Evolutionary conservation across 2,888 invertebrate species (phyloP), one percentile per base, ranked within the genome.

Genomic region (Gryllus longicercus): DNA sequence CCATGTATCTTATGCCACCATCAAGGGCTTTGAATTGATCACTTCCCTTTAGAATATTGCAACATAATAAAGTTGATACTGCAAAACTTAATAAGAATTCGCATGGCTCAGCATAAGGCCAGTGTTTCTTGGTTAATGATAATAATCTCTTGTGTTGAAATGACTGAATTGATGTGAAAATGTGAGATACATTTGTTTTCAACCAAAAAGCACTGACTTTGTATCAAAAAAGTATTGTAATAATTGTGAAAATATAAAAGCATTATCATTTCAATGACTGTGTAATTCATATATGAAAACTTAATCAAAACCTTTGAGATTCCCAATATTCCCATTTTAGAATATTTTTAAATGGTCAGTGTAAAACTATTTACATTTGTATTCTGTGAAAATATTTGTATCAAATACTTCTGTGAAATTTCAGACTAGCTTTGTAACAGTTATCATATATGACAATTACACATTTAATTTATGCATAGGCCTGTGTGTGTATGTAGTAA

Each of bases 21-120:
- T 63, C 63, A 63, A 63, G 63, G 63, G 63, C 63, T 63, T 63
- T 63, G 63, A 63, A 63, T 63, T 63, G 63, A 63, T 63, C 63
- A 63, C 63, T 63, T 63, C 63, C 63, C 63, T 63, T 63, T 63
- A 63, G 63, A 63, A 63, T 63, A 14, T 63, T 63, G 63, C 63
- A 63, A 63, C 63, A 63, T 63, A 63, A 14, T 38, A 38, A 63
- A 63, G 63, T 63, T 63, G 63, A n/a, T 63, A 63, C 63, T 63
- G 63, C 63, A 63, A 63, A 63, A 63, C 63, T 38, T 38, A 63
- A 63, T 63, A n/a, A 63, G 63, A 63, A 38, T 63, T 63, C 63
- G 63, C 63, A 63, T 63, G 63, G 63, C 63, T 63, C 63, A 63
- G 63, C 63, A 63, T 63, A 63, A 18, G 63, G 63, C 63, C 63